A percentile compares a stretch with the other conserved stretches of the same genome.
phyloP scores from a whole-genome alignment of 1,140 invertebrate species.

The Ridgeia piscesae region DNA sequence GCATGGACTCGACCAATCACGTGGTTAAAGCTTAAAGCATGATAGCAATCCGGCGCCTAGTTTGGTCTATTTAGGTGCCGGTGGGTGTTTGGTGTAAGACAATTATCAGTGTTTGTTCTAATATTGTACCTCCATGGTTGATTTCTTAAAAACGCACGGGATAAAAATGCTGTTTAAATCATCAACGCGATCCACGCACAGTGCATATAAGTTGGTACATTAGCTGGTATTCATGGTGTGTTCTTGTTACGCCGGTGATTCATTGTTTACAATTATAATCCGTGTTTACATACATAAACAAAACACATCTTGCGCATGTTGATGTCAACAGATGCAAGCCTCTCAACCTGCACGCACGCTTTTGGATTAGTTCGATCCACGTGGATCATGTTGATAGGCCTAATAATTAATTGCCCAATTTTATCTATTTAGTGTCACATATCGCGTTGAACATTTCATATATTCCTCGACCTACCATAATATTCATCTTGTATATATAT shows the following conservation, averaged over 20 bases:
- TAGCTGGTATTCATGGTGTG: neutral
- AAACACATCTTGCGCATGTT: neutral
- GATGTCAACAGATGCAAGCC: neutral
- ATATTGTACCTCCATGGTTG: neutral
- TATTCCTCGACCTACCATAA: too few species aligned
- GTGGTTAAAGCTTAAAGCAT: neutral
- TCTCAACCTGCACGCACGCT: too few species aligned
- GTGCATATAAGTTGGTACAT: neutral
- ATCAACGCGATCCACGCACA: neutral
- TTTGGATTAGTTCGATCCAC: too few species aligned
- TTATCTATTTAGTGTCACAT: too few species aligned
- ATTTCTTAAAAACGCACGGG: too few species aligned
- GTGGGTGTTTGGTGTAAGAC: neutral
- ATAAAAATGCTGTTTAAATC: neutral
- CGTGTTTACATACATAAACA: neutral
- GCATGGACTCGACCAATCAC: neutral
- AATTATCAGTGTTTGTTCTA: neutral
- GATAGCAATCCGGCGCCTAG: neutral
- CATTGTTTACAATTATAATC: neutral
- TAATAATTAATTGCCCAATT: too few species aligned
- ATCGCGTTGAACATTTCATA: too few species aligned
- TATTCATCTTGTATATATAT: too few species aligned
- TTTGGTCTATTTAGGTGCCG: neutral
- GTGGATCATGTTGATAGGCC: too few species aligned
- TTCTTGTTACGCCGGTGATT: neutral